Evolutionary conservation across 2,113 vertebrate species (phyloP).

Genomic region (Danionella cerebrum): DNA sequence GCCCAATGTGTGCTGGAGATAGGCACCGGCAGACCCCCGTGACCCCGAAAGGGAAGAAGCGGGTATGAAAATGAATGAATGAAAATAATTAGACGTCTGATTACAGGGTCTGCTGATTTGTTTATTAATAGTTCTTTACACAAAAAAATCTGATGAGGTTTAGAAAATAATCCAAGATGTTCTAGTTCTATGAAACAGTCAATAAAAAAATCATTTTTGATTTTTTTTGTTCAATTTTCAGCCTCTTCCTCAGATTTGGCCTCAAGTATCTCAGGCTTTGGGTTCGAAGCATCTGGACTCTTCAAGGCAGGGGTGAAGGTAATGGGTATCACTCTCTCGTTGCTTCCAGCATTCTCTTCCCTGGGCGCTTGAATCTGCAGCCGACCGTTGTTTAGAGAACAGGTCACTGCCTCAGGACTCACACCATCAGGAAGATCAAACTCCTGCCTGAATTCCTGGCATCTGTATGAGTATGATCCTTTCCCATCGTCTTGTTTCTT

Average conservation of each 20-base stretch:
- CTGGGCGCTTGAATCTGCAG: constrained; percentile 61
- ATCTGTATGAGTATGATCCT: constrained; percentile 57
- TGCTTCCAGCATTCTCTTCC: constrained; percentile 35
- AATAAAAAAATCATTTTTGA: too few relatives aligned
- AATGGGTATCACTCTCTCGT: constrained; percentile 64
- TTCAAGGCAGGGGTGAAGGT: constrained; percentile 33
- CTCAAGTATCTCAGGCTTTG: neutral
- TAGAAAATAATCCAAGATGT: too few relatives aligned
- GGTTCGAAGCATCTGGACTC: neutral
- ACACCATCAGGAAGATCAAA: constrained; percentile 61
- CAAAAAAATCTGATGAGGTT: too few relatives aligned
- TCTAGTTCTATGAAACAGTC: too few relatives aligned
- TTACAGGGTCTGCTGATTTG: too few relatives aligned
- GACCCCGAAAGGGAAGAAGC: too few relatives aligned
- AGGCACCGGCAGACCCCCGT: too few relatives aligned
- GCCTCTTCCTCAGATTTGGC: neutral
- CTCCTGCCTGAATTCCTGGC: constrained; percentile 68
- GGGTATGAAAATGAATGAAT: too few relatives aligned
- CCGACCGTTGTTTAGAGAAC: constrained; percentile 55
- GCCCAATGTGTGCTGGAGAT: too few relatives aligned
- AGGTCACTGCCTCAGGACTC: constrained; percentile 53
- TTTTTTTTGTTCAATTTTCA: neutral
- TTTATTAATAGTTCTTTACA: too few relatives aligned
- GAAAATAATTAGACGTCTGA: too few relatives aligned
- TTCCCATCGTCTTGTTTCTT: constrained; percentile 61